These are phyloP conservation scores for Labia minor DNA, from an alignment of 2,888 invertebrate species.

Conservation along the genomic window DNA sequence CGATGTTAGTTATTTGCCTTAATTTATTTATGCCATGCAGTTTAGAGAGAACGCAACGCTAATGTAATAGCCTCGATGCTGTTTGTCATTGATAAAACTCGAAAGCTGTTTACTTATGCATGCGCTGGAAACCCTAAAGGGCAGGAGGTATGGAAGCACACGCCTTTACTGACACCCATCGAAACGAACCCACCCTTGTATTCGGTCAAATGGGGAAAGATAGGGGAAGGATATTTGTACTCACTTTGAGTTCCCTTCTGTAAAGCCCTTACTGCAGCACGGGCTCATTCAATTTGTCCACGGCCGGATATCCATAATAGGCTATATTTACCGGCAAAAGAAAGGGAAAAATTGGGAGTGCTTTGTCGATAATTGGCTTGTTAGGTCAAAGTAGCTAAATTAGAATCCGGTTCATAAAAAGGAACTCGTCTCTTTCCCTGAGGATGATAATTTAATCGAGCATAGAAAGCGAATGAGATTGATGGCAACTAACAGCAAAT, in stretches of 20 bases:
- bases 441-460: not conserved
- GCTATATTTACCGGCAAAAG: slow-evolving; percentile 2
- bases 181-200: not conserved
- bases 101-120: slow-evolving; percentile 7
- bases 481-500: not conserved
- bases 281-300: slow-evolving; percentile 1
- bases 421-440: not conserved
- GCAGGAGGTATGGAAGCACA: not conserved
- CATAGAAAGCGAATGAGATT: not conserved
- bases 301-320: slow-evolving; percentile 13
- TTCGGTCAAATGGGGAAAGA: not conserved
- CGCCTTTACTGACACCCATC: slow-evolving; percentile 7
- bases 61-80: not conserved
- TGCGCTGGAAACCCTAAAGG: not conserved
- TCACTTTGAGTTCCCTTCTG: not conserved
- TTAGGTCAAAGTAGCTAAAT: slow-evolving; percentile 13
- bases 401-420: slow-evolving; percentile 1
- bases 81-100: slow-evolving; percentile 13
- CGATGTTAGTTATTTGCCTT: not conserved
- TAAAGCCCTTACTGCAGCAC: not conserved
- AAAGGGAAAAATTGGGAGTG: not conserved
- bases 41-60: not conserved
- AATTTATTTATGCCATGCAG: not conserved
- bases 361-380: not conserved
- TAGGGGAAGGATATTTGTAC: slow-evolving; percentile 2